Base-by-base conservation (phyloP, 2,113 vertebrate genomes). In the Arenaria interpres region DNA sequence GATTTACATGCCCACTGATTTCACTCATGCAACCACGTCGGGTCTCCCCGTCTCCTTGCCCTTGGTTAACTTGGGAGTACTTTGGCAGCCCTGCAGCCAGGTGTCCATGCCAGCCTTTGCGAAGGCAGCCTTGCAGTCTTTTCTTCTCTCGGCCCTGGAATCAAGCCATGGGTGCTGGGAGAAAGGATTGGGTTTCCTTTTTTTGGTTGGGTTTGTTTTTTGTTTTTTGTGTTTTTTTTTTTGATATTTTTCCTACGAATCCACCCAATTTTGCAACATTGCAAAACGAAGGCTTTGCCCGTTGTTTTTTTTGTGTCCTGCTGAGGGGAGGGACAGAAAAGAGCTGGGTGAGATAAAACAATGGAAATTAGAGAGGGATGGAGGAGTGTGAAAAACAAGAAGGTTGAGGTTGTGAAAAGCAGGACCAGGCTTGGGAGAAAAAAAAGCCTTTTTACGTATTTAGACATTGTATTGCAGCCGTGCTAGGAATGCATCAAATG, bases 321-420 rank as follows among this genome's bases (percentile, higher is more conserved):
- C 92, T 97, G 94, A 89, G 77, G 66, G 66, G 63, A 94, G 69
- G 81, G 67, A 94, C 41, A 62, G 82, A 93, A 93, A 95, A 91
- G 82, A 96, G 63, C 92, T 88, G 92, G 63, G 41, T 72, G 68
- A 94, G 93, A 91, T 93, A 95, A 95, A 96, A 93, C 79, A 95
- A 95, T 96, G 91, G 86, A 87, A 97, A 97, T 82, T 87, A 69
- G 73, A 93, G 56, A 27, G 53, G 86, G 80, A 96, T 78, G 48
- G 56, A 85, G 33, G 13, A 88, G 86, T 56, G 69, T 56, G 64
- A 90, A 92, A 95, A 95, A 88, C 60, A 94, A 92, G 73, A 88
- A 85, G 69, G 76, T 46, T 93, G 83, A 89, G n/a, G 28, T 72
- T 92, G 78, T 90, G 76, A 93, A 74, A 83, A 84, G 56, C n/a